These are phyloP conservation scores for Acrocephalus arundinaceus DNA, from an alignment of 2,113 vertebrate species.

Conservation along the genomic window DNA sequence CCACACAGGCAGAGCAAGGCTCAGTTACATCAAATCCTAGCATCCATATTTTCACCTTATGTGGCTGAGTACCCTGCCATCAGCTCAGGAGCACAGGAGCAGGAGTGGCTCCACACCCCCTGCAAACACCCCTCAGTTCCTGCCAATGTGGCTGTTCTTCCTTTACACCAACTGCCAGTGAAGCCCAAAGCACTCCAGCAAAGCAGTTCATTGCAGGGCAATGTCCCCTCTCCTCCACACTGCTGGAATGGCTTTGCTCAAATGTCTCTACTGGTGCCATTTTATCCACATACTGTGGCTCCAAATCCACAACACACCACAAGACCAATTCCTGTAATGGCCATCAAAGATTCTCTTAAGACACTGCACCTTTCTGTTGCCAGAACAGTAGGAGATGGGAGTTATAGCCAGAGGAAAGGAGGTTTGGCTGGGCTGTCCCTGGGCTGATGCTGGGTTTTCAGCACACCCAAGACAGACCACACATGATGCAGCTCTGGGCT, in stretches of 20 bases:
- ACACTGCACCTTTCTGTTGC: not conserved
- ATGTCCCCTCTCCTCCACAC: not conserved
- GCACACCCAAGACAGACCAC: constrained; percentile 14
- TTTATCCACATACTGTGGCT: not conserved
- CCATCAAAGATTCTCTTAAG: not conserved
- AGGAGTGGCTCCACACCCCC: not conserved
- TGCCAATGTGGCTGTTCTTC: not conserved
- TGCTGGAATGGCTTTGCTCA: not conserved
- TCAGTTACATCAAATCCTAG: constrained; percentile 24
- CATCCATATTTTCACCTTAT: constrained; percentile 23
- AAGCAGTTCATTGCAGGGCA: not conserved
- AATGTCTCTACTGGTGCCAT: not conserved
- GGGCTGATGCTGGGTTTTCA: not conserved
- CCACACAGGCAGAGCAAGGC: not conserved
- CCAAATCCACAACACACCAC: not conserved
- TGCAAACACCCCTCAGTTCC: not conserved
- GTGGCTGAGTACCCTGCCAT: not conserved
- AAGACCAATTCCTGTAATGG: not conserved
- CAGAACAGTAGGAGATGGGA: constrained; percentile 27
- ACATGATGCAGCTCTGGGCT: not conserved
- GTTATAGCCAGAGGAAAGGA: not conserved
- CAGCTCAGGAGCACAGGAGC: not conserved
- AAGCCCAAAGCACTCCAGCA: not conserved
- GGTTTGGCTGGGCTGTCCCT: not conserved
- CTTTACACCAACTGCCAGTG: not conserved